phyloP scores from a whole-genome alignment of 1,140 invertebrate genomes.

The Brachionus asplanchnoidis region DNA sequence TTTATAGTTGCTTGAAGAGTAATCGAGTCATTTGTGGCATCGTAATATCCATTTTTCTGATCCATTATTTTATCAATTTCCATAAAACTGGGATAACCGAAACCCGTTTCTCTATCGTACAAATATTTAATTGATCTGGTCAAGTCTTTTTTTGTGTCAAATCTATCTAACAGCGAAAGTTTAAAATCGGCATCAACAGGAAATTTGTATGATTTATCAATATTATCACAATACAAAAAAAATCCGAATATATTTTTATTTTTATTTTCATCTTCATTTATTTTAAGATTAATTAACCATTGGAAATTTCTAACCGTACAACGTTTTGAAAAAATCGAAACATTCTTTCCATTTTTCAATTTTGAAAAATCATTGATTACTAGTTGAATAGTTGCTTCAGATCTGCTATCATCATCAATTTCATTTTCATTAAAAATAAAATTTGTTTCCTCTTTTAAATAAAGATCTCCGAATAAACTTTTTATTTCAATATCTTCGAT shows the following conservation, averaged over 20 bases:
- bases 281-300: neutral
- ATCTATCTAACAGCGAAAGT: neutral
- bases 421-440: neutral
- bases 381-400: neutral
- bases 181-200: neutral
- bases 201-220: neutral
- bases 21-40: neutral
- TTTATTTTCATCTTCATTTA: neutral
- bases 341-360: neutral
- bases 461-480: neutral
- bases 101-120: neutral
- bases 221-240: neutral
- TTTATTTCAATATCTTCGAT: neutral
- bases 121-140: neutral
- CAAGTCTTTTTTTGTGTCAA: neutral
- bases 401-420: neutral
- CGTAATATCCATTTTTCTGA: neutral
- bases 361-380: neutral
- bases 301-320: neutral
- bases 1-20: neutral
- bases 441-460: neutral
- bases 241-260: neutral
- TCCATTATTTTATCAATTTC: neutral
- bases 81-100: neutral
- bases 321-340: neutral